Conservation (phyloP, 2,113 vertebrate species). For the Microtus montanus region DNA sequence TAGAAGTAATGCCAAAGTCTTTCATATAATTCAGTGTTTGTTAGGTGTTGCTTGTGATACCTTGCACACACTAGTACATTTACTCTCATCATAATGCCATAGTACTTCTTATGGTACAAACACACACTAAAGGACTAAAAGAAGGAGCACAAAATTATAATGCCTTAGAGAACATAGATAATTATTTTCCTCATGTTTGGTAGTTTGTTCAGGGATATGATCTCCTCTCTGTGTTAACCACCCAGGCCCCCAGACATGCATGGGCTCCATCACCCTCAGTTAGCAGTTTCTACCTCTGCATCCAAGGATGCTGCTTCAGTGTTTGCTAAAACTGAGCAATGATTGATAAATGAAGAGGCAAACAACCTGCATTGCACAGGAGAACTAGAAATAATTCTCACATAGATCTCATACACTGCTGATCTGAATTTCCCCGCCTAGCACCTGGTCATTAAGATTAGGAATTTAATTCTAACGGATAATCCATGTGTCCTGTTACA, state of each 20-base stretch:
- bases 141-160: background rate
- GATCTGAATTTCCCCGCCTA: background rate
- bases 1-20: background rate
- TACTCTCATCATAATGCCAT: background rate
- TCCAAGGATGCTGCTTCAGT: background rate
- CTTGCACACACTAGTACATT: background rate
- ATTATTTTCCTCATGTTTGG: background rate
- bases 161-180: background rate
- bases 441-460: background rate
- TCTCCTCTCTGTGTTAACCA: background rate
- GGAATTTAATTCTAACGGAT: background rate
- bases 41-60: background rate
- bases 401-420: background rate
- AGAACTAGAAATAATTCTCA: background rate
- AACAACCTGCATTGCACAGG: background rate
- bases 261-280: background rate
- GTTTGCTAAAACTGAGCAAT: background rate
- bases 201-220: background rate
- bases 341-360: background rate
- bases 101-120: background rate
- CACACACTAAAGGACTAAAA: background rate
- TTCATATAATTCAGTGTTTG: background rate
- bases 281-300: background rate
- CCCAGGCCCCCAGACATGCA: accelerated
- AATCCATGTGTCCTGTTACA: background rate